These are phyloP conservation scores for Tokudaia muenninki DNA, from an alignment of 2,797 vertebrate species.

Conservation along the genomic window DNA sequence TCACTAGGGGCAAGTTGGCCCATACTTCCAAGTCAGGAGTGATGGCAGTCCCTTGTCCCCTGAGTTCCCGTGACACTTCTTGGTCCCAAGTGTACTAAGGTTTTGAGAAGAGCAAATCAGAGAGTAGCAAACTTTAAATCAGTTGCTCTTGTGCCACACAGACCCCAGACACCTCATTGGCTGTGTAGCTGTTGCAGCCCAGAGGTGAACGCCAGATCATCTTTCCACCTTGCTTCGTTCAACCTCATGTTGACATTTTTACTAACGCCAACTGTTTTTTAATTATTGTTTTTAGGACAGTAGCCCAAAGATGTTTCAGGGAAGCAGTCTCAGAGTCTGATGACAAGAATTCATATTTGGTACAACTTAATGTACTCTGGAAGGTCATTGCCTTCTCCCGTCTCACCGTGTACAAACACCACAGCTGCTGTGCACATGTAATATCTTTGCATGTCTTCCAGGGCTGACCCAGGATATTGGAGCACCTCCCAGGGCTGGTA, in stretches of 20 bases:
- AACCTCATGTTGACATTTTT: background rate
- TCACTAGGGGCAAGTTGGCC: background rate
- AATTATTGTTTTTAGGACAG: background rate
- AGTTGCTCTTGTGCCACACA: background rate
- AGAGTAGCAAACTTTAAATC: background rate
- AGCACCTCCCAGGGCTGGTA: background rate
- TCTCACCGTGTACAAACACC: too few relatives aligned
- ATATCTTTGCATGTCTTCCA: background rate
- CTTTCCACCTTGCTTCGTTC: background rate
- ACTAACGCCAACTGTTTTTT: background rate
- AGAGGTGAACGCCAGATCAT: background rate
- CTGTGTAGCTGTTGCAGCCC: accelerated
- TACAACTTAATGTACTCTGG: background rate
- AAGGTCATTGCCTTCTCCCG: background rate
- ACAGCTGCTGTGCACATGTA: background rate
- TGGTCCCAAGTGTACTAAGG: background rate
- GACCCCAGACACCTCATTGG: accelerated
- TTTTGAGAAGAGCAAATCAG: background rate
- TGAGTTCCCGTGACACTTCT: accelerated
- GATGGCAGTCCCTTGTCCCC: too few relatives aligned
- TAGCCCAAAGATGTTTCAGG: background rate
- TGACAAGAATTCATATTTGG: background rate
- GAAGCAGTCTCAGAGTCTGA: background rate
- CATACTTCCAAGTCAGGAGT: background rate
- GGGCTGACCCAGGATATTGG: background rate